phyloP scores from a whole-genome alignment of 30 jellyfish, hydroid and myxozoan species.

The Aurelia aurita complex sp. Pacific region DNA sequence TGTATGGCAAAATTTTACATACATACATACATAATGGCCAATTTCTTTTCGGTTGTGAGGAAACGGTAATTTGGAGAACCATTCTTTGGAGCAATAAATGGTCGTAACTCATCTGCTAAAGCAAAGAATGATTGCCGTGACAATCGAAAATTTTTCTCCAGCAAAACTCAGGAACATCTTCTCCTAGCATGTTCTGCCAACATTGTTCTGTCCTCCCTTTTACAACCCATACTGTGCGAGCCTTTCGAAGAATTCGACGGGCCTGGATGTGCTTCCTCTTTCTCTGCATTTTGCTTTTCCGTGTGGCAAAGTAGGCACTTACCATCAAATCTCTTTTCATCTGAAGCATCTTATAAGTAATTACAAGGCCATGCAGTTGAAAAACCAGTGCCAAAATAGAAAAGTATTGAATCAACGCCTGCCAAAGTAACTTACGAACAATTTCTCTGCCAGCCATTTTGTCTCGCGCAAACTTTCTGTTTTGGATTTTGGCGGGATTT shows the following conservation, averaged over 20 bases:
- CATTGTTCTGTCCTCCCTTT: neutral
- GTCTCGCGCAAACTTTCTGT: neutral
- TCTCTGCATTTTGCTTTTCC: conserved; percentile 1
- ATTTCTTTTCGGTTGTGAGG: too few species aligned
- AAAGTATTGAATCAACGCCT: neutral
- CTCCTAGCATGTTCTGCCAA: conserved; percentile 1
- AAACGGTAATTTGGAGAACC: too few species aligned
- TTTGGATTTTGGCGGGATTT: neutral
- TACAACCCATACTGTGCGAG: conserved; percentile 7
- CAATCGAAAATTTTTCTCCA: conserved; percentile 30
- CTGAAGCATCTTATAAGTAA: conserved; percentile 16
- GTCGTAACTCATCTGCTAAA: conserved; percentile 25
- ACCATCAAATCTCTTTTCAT: neutral
- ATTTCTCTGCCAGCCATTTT: conserved; percentile 17
- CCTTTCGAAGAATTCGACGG: conserved; percentile 10
- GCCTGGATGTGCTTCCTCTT: conserved; percentile 12
- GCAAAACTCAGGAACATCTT: neutral
- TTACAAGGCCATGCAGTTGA: conserved; percentile 24
- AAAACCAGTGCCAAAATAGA: conserved; percentile 13
- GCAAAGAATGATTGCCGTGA: conserved; percentile 15
- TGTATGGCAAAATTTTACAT: too few species aligned
- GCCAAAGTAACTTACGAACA: neutral
- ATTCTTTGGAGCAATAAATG: neutral
- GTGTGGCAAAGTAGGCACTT: neutral
- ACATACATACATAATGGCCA: too few species aligned